phyloP scores from a whole-genome alignment of 2,797 vertebrate genomes.

The Pelodytes ibericus region DNA sequence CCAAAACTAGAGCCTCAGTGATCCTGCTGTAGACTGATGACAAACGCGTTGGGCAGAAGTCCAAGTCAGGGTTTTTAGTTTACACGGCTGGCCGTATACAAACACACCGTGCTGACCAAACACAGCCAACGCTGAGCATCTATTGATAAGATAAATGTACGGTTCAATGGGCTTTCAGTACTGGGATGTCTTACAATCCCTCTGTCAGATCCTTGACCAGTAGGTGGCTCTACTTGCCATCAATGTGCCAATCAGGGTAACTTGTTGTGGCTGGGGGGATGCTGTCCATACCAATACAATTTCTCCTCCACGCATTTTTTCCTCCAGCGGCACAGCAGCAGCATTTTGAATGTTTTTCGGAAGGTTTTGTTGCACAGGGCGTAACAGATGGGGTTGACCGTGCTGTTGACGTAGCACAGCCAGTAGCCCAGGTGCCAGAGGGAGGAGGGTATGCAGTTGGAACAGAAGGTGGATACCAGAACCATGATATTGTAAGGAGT shows the following conservation, averaged over 20 bases:
- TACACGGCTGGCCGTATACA: conserved; percentile 4
- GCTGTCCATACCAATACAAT: conserved; percentile 85
- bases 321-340: conserved; percentile 93
- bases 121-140: conserved; percentile 27
- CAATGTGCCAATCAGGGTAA: conserved; percentile 60
- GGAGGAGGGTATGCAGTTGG: conserved; percentile 89
- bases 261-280: conserved; percentile 71
- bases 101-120: conserved; percentile 20
- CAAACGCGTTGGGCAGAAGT: conserved; percentile 18
- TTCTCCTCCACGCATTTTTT: conserved; percentile 88
- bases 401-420: conserved; percentile 98
- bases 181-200: conserved; percentile 2
- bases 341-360: conserved; percentile 94
- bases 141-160: conserved; percentile 2
- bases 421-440: conserved; percentile 98
- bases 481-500: conserved; percentile 99
- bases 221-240: not conserved
- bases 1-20: conserved; percentile 6
- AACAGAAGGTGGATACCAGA: conserved; percentile 96
- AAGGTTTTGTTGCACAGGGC: conserved; percentile 98
- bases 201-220: not conserved
- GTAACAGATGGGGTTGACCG: conserved; percentile 97
- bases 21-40: not conserved
- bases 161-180: not conserved
- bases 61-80: not conserved